Conservation (phyloP, 2,888 invertebrate species). For the Graphium colonna region DNA sequence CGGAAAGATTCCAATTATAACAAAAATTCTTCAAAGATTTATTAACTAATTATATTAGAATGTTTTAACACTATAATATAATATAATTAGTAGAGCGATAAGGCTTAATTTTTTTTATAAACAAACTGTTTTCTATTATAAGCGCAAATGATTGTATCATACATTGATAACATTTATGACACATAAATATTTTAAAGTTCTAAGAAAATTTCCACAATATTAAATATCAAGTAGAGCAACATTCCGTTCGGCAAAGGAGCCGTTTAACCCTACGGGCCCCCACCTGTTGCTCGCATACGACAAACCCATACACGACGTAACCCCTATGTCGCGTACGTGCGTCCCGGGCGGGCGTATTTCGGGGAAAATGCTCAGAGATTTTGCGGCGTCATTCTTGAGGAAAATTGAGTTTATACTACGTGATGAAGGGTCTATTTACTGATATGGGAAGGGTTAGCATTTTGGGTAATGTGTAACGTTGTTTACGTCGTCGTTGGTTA, state of each 20-base stretch:
- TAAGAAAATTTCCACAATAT: too few relatives aligned
- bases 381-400: conserved; percentile 47
- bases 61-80: too few relatives aligned
- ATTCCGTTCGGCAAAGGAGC: conserved; percentile 35
- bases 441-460: conserved; percentile 45
- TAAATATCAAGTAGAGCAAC: conserved; percentile 44
- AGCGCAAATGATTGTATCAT: too few relatives aligned
- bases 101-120: too few relatives aligned
- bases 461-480: conserved; percentile 24
- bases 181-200: too few relatives aligned
- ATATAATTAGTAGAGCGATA: too few relatives aligned
- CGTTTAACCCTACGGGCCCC: conserved; percentile 76
- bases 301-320: conserved; percentile 53
- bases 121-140: too few relatives aligned
- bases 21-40: too few relatives aligned
- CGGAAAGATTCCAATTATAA: too few relatives aligned
- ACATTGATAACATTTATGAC: too few relatives aligned
- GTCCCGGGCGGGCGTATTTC: conserved; percentile 31
- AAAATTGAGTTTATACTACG: conserved; percentile 67
- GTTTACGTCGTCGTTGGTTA: neutral
- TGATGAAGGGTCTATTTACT: conserved; percentile 60
- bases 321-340: conserved; percentile 39
- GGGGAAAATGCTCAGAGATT: conserved; percentile 36
- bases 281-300: conserved; percentile 75
- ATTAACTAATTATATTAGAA: too few relatives aligned